Base-by-base conservation (phyloP, 2,797 vertebrate species). In the Lepidocolaptes lacrymiger region DNA sequence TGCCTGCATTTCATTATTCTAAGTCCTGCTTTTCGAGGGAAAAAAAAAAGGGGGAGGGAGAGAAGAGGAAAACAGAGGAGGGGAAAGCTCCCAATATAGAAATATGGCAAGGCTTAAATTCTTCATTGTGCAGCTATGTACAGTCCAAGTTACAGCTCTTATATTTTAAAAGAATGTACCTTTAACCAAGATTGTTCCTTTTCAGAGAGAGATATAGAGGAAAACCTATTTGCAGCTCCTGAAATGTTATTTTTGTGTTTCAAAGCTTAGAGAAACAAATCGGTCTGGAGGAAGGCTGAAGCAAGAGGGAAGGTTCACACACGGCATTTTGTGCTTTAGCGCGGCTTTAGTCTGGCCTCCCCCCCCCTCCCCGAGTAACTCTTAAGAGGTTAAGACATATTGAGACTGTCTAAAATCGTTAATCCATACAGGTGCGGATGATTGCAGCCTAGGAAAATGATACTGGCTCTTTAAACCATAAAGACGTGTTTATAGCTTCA, bases 371-470 rank as follows among this genome's bases (percentile, higher is more conserved):
- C 96, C 77, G 90, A 97, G 95, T 76, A 97, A 91, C 92, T 94
- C 92, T 91, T 96, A 95, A 92, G 97, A 97, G 90, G 95, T 91
- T 91, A 95, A 91, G 90, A 93, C 95, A 97, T 94, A 96, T 24
- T 97, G 97, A 91, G 91, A 94, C 86, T 30, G 85, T 85, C 95
- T 89, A 81, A 95, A 95, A 93, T 94, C 54, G 49, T 96, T 97
- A 94, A 96, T 98, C 97, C 97, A 86, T 96, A 97, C 97, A 98
- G 98, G 97, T 98, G 97, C 75, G 39, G 96, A 96, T 91, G 96
- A 91, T 96, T 96, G 93, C 94, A 96, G 89, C 89, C 97, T 96
- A 97, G 96, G 96, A 96, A 95, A 96, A 97, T 95, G 95, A 95
- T 92, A 96, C 97, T 90, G 94, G 96, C 96, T 97, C 96, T 97